Percentiles rank a stretch among this genome's conserved stretches.
These are phyloP conservation scores for Rhagoletis zephyria DNA, from an alignment of 1,140 invertebrate genomes.

Conservation along the genomic window DNA sequence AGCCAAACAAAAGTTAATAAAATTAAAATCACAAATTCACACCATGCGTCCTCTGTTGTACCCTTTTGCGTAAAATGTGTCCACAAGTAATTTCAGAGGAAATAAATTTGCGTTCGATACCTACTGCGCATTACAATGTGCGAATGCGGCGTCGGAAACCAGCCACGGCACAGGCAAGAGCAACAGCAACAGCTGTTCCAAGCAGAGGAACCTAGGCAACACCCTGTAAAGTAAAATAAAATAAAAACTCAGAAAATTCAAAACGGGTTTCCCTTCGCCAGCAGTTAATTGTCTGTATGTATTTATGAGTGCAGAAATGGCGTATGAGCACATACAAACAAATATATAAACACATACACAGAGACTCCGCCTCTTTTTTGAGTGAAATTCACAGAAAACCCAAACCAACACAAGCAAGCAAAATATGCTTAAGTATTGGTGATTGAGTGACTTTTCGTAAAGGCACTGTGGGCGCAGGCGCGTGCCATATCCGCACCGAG, in stretches of 20 bases:
- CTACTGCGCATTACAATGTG: background rate
- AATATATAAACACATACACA: background rate
- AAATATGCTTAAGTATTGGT: background rate
- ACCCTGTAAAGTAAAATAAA: conserved; percentile 21
- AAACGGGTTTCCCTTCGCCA: background rate
- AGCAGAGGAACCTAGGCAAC: background rate
- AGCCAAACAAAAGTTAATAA: background rate
- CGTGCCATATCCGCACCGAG: background rate
- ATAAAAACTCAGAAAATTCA: background rate
- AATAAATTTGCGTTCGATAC: conserved; percentile 8
- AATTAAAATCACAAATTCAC: background rate
- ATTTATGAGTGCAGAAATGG: background rate
- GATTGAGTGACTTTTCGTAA: background rate
- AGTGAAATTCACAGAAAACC: background rate
- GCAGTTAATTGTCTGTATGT: background rate
- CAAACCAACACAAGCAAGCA: background rate
- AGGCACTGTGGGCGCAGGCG: background rate
- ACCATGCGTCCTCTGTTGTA: background rate
- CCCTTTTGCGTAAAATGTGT: background rate
- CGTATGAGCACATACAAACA: background rate
- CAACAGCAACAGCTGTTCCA: conserved; percentile 38
- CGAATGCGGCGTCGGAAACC: background rate
- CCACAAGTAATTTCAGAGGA: conserved; percentile 34
- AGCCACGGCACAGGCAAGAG: background rate
- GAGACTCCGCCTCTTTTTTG: conserved; percentile 16